Evolutionary conservation across 2,797 vertebrate species (phyloP).

Genomic region (Microcaecilia unicolor): DNA sequence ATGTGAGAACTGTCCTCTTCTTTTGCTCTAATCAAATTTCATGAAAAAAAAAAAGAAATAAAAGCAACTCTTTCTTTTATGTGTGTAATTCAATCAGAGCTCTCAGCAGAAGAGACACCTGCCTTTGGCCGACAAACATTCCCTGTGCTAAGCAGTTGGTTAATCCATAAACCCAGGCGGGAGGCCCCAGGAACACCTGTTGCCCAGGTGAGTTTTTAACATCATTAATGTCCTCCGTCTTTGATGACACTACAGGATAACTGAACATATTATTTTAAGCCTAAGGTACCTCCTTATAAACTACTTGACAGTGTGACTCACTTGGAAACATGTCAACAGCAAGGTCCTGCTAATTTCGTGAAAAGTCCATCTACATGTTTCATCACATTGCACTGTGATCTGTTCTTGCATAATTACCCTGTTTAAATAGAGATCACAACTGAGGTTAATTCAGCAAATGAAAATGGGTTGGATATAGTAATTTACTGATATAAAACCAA

Average conservation of each 20-base stretch:
- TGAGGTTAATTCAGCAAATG: too few relatives aligned
- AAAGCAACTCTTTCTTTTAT: slow-evolving; percentile 30
- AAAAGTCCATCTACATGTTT: too few relatives aligned
- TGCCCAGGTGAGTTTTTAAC: slow-evolving; percentile 40
- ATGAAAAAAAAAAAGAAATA: slow-evolving; percentile 24
- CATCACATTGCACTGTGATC: too few relatives aligned
- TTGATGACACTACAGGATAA: background rate
- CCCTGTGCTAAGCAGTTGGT: slow-evolving; percentile 31
- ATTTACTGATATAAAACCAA: background rate
- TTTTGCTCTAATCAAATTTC: slow-evolving; percentile 35
- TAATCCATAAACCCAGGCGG: slow-evolving; percentile 37
- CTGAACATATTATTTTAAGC: too few relatives aligned
- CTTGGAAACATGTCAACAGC: too few relatives aligned
- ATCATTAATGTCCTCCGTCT: background rate
- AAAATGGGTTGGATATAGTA: too few relatives aligned
- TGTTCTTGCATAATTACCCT: too few relatives aligned
- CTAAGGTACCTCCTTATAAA: too few relatives aligned
- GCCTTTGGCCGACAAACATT: slow-evolving; percentile 16
- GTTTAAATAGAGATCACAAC: too few relatives aligned
- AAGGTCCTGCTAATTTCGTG: too few relatives aligned
- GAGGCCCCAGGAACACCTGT: slow-evolving; percentile 53
- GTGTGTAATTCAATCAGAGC: slow-evolving; percentile 27
- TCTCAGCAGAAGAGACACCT: slow-evolving; percentile 28
- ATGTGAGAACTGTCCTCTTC: slow-evolving; percentile 22
- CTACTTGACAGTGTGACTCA: too few relatives aligned